Base-by-base conservation (phyloP, 2,888 invertebrate species). In the Tetragonisca angustula region DNA sequence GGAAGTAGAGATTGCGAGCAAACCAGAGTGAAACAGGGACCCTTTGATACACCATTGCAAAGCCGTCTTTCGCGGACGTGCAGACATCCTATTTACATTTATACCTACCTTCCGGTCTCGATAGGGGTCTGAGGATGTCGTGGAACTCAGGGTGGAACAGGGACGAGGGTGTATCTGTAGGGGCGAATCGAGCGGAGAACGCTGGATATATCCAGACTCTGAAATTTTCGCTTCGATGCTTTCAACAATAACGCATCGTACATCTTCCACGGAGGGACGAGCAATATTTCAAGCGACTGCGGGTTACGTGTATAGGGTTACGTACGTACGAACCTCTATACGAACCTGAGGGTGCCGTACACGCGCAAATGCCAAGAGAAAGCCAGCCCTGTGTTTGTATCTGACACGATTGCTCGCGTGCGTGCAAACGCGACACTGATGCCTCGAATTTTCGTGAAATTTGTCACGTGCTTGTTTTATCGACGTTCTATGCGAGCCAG, bases 221-320 rank as follows among this genome's bases (percentile, higher is more conserved):
- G 90, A 93, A 93, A 93, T 93, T 93, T 92, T 93, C 93, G 92
- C 92, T 92, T 92, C 91, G 93, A 92, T 93, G 93, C 93, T 93
- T 92, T 91, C 92, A 93, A 93, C 93, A 93, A 93, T 93, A 93
- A 93, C 91, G 92, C 93, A 92, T 93, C 93, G 92, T 93, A 93
- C 91, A 93, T 93, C 92, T 93, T 93, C 91, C 87, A 91, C 91
- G 92, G 90, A 91, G 90, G 91, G 92, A 92, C 93, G 92, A 91
- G 93, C 92, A 93, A 93, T 93, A 93, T 93, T 92, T 93, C 93
- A 93, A 92, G 90, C 91, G 85, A 91, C 91, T 91, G 87, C 89
- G 88, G 87, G 80, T 86, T 85, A 87, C 79, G 79, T 78, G 79
- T 80, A 77, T 82, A 73, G 83, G 78, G 69, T 73, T 84, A 81